A percentile compares a stretch with the other conserved stretches of the same genome.
phyloP scores from a whole-genome alignment of 2,113 vertebrate species.

The Andinoacara biseriatus region DNA sequence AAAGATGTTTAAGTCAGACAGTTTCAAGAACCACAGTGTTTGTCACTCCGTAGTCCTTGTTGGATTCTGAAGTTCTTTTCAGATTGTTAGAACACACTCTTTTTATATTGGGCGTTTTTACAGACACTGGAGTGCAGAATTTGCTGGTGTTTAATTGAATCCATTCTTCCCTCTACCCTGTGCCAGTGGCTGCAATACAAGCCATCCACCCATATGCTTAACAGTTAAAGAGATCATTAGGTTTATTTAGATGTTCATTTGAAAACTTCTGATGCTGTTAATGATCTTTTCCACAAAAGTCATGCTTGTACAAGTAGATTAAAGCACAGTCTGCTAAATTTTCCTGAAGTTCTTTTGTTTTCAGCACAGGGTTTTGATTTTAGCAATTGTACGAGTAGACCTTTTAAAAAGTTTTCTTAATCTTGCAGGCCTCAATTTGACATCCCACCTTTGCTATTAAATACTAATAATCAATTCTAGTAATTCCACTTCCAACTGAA shows the following conservation, averaged over 20 bases:
- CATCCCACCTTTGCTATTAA: background rate
- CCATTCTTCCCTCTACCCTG: background rate
- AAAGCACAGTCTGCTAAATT: background rate
- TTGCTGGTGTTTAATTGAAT: background rate
- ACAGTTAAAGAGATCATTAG: background rate
- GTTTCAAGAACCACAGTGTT: background rate
- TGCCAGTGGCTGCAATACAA: constrained; percentile 7
- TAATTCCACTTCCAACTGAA: background rate
- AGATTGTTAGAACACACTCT: background rate
- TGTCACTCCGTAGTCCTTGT: background rate
- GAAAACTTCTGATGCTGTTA: constrained; percentile 11
- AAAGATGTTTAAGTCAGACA: background rate
- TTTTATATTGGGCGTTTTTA: background rate
- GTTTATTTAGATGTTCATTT: constrained; percentile 6
- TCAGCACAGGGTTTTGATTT: background rate
- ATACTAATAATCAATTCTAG: background rate
- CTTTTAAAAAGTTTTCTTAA: background rate
- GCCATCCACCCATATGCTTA: constrained; percentile 4
- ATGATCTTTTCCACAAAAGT: background rate
- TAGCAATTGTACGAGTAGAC: background rate
- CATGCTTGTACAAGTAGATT: constrained; percentile 10
- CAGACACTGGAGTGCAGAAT: background rate
- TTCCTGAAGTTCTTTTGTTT: constrained; percentile 3
- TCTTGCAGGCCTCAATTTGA: background rate
- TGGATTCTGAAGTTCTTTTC: background rate